phyloP scores from a whole-genome alignment of 2,888 invertebrate genomes.

The Heliothis peltigera region DNA sequence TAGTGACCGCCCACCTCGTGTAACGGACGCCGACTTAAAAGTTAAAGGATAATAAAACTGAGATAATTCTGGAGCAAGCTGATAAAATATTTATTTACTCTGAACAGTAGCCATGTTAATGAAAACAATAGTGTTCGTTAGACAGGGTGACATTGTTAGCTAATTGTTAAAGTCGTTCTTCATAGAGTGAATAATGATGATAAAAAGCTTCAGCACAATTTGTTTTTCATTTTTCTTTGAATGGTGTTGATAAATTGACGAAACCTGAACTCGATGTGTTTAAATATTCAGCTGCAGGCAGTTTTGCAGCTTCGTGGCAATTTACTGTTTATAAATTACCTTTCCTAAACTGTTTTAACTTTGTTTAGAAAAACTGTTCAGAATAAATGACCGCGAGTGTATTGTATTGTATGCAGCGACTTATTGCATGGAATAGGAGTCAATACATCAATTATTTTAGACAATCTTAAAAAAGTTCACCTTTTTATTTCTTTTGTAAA shows the following conservation, averaged over 20 bases:
- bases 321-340: slow-evolving; percentile 35
- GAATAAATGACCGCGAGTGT: background rate
- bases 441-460: no score
- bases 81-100: slow-evolving; percentile 29
- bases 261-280: slow-evolving; percentile 42
- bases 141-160: slow-evolving; percentile 12
- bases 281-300: slow-evolving; percentile 43
- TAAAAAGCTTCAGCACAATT: slow-evolving; percentile 27
- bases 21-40: slow-evolving; percentile 21
- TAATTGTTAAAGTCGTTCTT: slow-evolving; percentile 17
- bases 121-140: slow-evolving; percentile 21
- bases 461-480: no score
- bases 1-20: slow-evolving; percentile 29
- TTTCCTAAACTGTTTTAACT: slow-evolving; percentile 12
- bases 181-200: slow-evolving; percentile 26
- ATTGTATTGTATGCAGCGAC: background rate
- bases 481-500: no score
- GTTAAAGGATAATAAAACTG: slow-evolving; percentile 34
- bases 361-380: slow-evolving; percentile 10
- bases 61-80: slow-evolving; percentile 18
- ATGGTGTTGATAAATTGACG: slow-evolving; percentile 42
- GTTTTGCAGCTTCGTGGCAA: slow-evolving; percentile 28
- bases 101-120: slow-evolving; percentile 9
- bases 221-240: slow-evolving; percentile 41
- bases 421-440: background rate